A percentile compares a stretch with the other conserved stretches of the same genome.
Conservation (phyloP, 2,113 vertebrate species). For the Castor canadensis region DNA sequence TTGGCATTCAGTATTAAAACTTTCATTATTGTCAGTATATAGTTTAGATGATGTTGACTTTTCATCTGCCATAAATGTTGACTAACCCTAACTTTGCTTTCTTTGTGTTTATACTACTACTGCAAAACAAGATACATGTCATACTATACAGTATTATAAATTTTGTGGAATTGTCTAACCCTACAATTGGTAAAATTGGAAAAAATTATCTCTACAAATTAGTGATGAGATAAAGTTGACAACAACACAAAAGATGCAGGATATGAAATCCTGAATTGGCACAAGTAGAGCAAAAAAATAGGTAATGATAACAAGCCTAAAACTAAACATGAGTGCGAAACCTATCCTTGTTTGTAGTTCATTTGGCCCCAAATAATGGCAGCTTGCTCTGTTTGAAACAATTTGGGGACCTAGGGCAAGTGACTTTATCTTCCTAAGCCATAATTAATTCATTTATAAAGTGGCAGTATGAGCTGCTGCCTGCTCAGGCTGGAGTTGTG, state of each 20-base stretch:
- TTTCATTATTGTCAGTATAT: fast-evolving
- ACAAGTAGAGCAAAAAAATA: slow-evolving; percentile 42
- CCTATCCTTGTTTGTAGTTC: slow-evolving; percentile 36
- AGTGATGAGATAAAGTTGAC: background rate
- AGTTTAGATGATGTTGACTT: background rate
- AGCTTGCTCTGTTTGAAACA: slow-evolving; percentile 38
- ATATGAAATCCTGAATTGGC: background rate
- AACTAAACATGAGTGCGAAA: slow-evolving; percentile 1
- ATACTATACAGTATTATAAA: background rate
- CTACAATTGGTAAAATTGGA: background rate
- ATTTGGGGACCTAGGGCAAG: slow-evolving; percentile 2
- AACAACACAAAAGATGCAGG: background rate
- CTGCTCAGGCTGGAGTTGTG: background rate
- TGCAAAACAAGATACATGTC: background rate
- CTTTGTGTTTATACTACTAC: background rate
- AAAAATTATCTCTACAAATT: background rate
- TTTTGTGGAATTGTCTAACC: background rate
- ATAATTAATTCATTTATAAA: slow-evolving; percentile 41
- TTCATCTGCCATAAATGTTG: background rate
- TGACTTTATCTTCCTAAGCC: slow-evolving; percentile 29
- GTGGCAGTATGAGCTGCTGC: slow-evolving; percentile 4
- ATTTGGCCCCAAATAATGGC: slow-evolving; percentile 42
- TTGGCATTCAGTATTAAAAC: background rate
- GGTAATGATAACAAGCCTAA: slow-evolving; percentile 34
- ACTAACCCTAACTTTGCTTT: background rate